These are phyloP conservation scores for Pseudolycoriella hygida DNA, from an alignment of 2,888 invertebrate genomes.

Conservation along the genomic window DNA sequence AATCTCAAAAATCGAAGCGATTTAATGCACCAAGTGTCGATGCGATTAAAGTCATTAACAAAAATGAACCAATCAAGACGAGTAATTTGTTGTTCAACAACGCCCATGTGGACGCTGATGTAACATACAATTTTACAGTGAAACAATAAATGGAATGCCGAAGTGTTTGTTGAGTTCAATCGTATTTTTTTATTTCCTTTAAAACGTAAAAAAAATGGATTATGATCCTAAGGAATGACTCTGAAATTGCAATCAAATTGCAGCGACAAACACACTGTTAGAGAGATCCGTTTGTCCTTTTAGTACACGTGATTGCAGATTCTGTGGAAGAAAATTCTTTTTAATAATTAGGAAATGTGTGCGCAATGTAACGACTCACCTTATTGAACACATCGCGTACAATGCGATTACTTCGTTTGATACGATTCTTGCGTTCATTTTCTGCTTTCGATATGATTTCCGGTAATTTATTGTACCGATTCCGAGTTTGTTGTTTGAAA, in stretches of 20 bases:
- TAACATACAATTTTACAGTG: background rate
- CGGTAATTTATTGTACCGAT: constrained; percentile 48
- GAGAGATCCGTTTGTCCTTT: constrained; percentile 14
- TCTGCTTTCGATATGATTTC: constrained; percentile 51
- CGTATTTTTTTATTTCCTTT: too few relatives aligned
- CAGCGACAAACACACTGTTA: constrained; percentile 3
- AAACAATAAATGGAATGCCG: background rate
- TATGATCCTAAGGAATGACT: too few relatives aligned
- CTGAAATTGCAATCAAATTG: background rate
- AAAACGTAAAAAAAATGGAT: too few relatives aligned
- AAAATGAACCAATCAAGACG: background rate
- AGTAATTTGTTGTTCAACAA: background rate
- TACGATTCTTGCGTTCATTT: constrained; percentile 37
- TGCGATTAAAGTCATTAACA: background rate
- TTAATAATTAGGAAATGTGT: background rate
- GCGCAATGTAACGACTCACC: too few relatives aligned
- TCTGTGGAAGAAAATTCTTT: constrained; percentile 14
- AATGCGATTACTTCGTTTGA: constrained; percentile 49
- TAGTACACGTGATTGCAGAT: constrained; percentile 23
- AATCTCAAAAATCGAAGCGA: background rate
- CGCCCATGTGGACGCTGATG: background rate
- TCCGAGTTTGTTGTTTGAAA: constrained; percentile 40
- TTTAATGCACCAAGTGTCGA: background rate
- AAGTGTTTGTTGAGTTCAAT: too few relatives aligned
- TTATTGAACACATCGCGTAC: constrained; percentile 61